Conservation (phyloP, 2,113 vertebrate genomes). For the Cottus gobio region DNA sequence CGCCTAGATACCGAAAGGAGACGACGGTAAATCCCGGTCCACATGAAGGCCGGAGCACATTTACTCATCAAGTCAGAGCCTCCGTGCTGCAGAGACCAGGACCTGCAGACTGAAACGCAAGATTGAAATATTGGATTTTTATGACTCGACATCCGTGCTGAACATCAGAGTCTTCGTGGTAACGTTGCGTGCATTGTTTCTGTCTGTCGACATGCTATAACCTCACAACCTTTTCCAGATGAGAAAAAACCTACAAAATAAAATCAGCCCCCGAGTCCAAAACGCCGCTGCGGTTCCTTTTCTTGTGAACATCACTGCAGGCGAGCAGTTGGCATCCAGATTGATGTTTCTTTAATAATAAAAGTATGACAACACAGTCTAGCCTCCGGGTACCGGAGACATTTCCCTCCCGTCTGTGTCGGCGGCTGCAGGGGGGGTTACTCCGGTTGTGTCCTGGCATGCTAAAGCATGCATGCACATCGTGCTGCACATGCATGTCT, state of each 20-base stretch:
- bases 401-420: slow-evolving; percentile 29
- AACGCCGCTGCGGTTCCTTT: slow-evolving; percentile 24
- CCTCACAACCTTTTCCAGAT: neutral
- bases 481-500: neutral
- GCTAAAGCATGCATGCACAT: slow-evolving; percentile 41
- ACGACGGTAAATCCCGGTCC: slow-evolving; percentile 41
- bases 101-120: too few relatives aligned
- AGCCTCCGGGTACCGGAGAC: slow-evolving; percentile 46
- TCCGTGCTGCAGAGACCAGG: neutral
- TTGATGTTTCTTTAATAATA: slow-evolving; percentile 67
- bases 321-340: slow-evolving; percentile 17
- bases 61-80: neutral
- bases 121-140: neutral
- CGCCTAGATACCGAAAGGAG: slow-evolving; percentile 51
- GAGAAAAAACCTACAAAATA: neutral
- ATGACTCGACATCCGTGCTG: neutral
- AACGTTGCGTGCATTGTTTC: slow-evolving; percentile 23
- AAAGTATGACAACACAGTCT: slow-evolving; percentile 56
- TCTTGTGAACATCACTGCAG: slow-evolving; percentile 36
- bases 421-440: slow-evolving; percentile 16
- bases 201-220: slow-evolving; percentile 28
- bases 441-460: slow-evolving; percentile 26
- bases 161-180: neutral
- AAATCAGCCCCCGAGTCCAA: neutral
- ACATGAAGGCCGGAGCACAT: slow-evolving; percentile 26